A percentile compares a stretch with the other conserved stretches of the same genome.
Evolutionary conservation across 2,113 vertebrate species (phyloP).

Genomic region (Corythoichthys intestinalis): DNA sequence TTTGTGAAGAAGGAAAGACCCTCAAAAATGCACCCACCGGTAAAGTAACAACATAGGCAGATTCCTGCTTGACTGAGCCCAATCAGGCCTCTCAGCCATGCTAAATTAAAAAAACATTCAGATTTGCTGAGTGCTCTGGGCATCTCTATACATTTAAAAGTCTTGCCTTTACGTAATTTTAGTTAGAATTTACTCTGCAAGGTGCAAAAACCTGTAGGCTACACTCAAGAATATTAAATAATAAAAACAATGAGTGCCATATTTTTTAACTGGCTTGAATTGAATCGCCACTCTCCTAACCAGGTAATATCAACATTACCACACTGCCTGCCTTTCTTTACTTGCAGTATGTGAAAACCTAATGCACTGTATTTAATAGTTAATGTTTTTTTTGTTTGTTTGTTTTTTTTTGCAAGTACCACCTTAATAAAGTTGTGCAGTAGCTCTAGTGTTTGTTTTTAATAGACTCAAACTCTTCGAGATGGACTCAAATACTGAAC

Average conservation of each 20-base stretch:
- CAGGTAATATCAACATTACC: too few species aligned
- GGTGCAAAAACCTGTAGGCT: not conserved
- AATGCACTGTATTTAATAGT: not conserved
- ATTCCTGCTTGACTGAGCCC: slow-evolving; percentile 26
- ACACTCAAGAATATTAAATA: too few species aligned
- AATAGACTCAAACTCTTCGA: too few species aligned
- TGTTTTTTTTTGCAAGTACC: too few species aligned
- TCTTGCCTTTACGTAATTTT: slow-evolving; percentile 2
- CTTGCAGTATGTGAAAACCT: not conserved
- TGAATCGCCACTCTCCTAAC: too few species aligned
- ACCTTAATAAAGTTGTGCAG: too few species aligned
- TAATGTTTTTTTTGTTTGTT: not conserved
- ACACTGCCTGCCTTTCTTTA: too few species aligned
- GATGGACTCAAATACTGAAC: too few species aligned
- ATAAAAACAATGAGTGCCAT: too few species aligned
- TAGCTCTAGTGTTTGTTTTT: too few species aligned
- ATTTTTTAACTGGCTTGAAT: too few species aligned
- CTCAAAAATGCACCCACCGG: slow-evolving; percentile 40
- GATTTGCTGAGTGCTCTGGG: slow-evolving; percentile 30
- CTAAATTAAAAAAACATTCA: slow-evolving; percentile 30
- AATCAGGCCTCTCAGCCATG: slow-evolving; percentile 28
- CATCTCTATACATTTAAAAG: slow-evolving; percentile 16
- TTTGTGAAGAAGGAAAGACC: slow-evolving; percentile 12
- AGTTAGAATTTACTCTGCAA: not conserved
- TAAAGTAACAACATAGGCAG: slow-evolving; percentile 47